These are phyloP conservation scores for Cinclus cinclus DNA, from an alignment of 2,113 vertebrate genomes.

Conservation along the genomic window DNA sequence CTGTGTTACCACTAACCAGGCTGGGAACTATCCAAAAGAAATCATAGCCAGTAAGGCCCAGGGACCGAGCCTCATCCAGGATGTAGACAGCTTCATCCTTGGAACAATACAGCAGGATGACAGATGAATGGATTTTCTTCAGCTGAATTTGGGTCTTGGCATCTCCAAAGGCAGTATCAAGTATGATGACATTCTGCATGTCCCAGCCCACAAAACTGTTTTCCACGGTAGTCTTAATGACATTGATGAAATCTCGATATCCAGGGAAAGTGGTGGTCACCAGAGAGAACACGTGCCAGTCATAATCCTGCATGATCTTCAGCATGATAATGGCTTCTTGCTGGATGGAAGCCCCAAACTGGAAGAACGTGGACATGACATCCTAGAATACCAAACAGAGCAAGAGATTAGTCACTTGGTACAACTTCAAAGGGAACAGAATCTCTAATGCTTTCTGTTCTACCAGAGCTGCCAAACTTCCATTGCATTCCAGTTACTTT, in stretches of 20 bases:
- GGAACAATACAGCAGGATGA: constrained; percentile 94
- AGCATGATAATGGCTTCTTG: constrained; percentile 96
- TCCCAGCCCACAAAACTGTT: constrained; percentile 99
- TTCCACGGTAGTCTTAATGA: constrained; percentile 94
- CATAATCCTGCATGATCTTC: constrained; percentile 99
- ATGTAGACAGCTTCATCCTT: constrained; percentile 93
- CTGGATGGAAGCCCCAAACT: constrained; percentile 97
- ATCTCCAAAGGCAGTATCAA: constrained; percentile 91
- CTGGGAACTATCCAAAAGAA: constrained; percentile 98
- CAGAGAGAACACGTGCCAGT: constrained; percentile 97
- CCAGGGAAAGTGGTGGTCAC: constrained; percentile 97
- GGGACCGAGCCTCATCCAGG: constrained; percentile 92
- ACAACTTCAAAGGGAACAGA: neutral
- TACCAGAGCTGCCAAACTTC: neutral
- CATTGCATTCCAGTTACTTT: neutral
- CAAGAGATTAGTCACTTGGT: neutral
- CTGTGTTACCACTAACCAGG: constrained; percentile 88
- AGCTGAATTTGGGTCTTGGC: constrained; percentile 91
- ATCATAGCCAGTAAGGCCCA: constrained; percentile 93
- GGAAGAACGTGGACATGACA: constrained; percentile 94
- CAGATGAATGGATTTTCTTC: constrained; percentile 95
- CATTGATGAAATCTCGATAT: constrained; percentile 94
- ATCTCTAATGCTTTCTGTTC: neutral
- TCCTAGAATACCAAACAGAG: constrained; percentile 78
- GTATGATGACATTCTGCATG: constrained; percentile 89